These are phyloP conservation scores for Cotesia typhae DNA, from an alignment of 1,140 invertebrate species.

Conservation along the genomic window DNA sequence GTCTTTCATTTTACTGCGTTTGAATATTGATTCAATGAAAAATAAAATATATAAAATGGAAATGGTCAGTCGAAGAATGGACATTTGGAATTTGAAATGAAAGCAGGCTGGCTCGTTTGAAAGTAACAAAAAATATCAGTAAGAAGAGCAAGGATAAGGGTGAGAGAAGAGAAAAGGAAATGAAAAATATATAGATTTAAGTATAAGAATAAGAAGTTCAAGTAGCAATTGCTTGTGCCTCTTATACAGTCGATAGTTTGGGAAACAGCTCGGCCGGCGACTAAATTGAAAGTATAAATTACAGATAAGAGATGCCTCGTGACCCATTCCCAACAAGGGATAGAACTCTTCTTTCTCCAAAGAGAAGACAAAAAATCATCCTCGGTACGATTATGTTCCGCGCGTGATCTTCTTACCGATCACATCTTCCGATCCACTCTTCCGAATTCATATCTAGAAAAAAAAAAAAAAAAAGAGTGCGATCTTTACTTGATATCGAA, in stretches of 20 bases:
- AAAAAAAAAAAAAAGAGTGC: too few species aligned
- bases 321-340: slow-evolving; percentile 15
- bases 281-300: slow-evolving; percentile 64
- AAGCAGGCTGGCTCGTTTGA: slow-evolving; percentile 14
- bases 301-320: slow-evolving; percentile 52
- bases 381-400: slow-evolving; percentile 54
- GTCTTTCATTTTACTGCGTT: too few species aligned
- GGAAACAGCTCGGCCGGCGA: slow-evolving; percentile 36
- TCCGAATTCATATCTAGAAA: background rate
- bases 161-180: background rate
- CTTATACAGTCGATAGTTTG: slow-evolving; percentile 14
- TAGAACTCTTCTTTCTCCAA: background rate
- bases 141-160: too few species aligned
- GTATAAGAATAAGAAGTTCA: background rate
- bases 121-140: too few species aligned
- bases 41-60: background rate
- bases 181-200: too few species aligned
- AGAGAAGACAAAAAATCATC: background rate
- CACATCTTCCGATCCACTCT: slow-evolving; percentile 21
- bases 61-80: background rate
- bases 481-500: too few species aligned
- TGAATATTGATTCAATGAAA: slow-evolving; percentile 1
- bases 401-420: slow-evolving; percentile 58
- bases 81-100: slow-evolving; percentile 13
- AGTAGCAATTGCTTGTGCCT: slow-evolving; percentile 31